phyloP scores from a whole-genome alignment of 53 echinoderm and acorn worm species.

The Holothuria scabra region DNA sequence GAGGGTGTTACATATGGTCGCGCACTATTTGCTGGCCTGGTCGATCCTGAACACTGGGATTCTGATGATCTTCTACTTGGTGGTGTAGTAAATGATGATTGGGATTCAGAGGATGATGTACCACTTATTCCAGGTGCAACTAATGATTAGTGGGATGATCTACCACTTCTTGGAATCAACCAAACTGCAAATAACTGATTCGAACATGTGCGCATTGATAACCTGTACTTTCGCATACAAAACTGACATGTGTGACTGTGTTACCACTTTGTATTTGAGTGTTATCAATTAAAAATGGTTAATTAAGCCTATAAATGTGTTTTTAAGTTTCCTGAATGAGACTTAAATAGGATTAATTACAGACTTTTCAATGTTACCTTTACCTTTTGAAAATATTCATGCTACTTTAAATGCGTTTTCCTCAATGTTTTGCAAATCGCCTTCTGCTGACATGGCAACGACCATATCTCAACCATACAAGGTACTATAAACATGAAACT shows the following conservation, averaged over 20 bases:
- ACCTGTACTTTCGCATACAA: neutral
- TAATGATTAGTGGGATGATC: slow-evolving; percentile 13
- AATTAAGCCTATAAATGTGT: too few relatives aligned
- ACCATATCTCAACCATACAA: neutral
- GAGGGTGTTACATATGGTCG: slow-evolving; percentile 26
- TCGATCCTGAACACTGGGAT: slow-evolving; percentile 46
- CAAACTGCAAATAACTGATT: slow-evolving; percentile 9
- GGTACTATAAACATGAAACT: neutral
- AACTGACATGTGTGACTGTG: too few relatives aligned
- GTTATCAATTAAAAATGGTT: too few relatives aligned
- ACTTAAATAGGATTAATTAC: too few relatives aligned
- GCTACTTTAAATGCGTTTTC: slow-evolving; percentile 8
- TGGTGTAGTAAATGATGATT: slow-evolving; percentile 9
- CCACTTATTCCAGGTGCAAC: slow-evolving; percentile 12
- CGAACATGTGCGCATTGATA: neutral
- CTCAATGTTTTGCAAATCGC: neutral
- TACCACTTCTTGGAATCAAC: neutral
- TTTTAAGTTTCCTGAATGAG: too few relatives aligned
- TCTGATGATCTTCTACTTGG: slow-evolving; percentile 42
- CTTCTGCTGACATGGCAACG: neutral
- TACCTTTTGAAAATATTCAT: too few relatives aligned
- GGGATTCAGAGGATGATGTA: slow-evolving; percentile 29
- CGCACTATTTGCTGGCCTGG: slow-evolving; percentile 36
- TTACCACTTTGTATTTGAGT: too few relatives aligned
- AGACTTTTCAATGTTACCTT: too few relatives aligned